Evolutionary conservation across 2,113 vertebrate genomes (phyloP), one percentile per base, ranked within the genome.

Genomic region (Zosterops pallidus): DNA sequence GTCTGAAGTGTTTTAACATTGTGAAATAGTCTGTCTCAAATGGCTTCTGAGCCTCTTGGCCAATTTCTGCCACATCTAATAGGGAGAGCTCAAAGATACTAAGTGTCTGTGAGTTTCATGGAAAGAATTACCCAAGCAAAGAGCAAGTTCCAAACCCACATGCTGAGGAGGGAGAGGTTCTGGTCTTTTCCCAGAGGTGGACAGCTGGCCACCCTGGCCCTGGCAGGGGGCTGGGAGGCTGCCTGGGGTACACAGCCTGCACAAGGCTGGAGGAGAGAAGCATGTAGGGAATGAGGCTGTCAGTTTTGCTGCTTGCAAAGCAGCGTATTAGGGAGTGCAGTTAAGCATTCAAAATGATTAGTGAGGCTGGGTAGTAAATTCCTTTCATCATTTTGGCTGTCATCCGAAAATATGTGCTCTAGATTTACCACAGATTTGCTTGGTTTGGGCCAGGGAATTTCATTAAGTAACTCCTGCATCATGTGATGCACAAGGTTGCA

Each of bases 301-400:
- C 46, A 33, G 75, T 69, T 68, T 24, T 90, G 62, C 82, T 65
- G 71, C 80, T 90, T 81, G 69, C 76, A 90, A 63, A 78, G 69
- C 92, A 74, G 47, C 13, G 0, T 47, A 67, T 81, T 78, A 89
- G 49, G 72, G 72, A 96, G 80, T 3, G 17, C 91, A 93, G 92
- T 78, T 93, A 92, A 89, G 89, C 92, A 81, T 95, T 94, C 94
- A 63, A 25, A 86, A 86, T 78, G 19, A 95, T 96, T 93, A 97
- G 86, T 47, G 25, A 90, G 95, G 83, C 92, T 74, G 91, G 76
- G 86, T 63, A 83, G 91, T 90, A 91, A 94, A 95, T 91, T 93
- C 89, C 91, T 96, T 95, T 96, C 95, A 96, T 96, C 83, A 47
- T 93, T 95, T 92, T 94, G 95, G 94, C 96, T 94, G 92, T 94